Conservation (phyloP, 2,888 invertebrate genomes). For the Eupsilia transversa region DNA sequence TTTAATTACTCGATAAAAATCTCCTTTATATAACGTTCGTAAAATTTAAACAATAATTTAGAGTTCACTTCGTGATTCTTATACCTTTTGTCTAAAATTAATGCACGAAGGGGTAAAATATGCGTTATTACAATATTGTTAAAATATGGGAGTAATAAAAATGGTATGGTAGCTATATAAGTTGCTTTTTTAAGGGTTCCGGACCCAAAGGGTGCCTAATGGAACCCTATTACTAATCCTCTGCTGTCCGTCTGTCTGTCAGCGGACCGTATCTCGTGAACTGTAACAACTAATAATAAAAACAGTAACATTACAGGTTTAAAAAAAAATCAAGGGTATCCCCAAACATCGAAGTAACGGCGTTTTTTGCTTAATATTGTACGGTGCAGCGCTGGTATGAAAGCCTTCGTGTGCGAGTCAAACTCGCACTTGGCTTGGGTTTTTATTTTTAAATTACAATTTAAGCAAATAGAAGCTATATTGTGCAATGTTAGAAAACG, state of each 20-base stretch:
- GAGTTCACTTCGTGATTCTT: constrained; percentile 40
- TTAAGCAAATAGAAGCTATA: constrained; percentile 1
- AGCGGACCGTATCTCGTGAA: too few relatives aligned
- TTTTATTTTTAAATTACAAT: neutral
- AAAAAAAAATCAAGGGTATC: too few relatives aligned
- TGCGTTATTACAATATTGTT: neutral
- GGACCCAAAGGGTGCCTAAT: too few relatives aligned
- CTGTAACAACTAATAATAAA: neutral
- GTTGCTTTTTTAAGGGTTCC: too few relatives aligned
- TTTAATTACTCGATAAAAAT: constrained; percentile 44
- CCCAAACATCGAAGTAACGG: too few relatives aligned
- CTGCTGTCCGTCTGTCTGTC: too few relatives aligned
- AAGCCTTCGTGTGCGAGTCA: too few relatives aligned
- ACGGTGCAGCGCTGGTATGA: too few relatives aligned
- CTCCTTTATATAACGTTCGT: constrained; percentile 34
- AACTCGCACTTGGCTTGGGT: too few relatives aligned
- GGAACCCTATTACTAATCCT: too few relatives aligned
- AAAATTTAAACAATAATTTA: constrained; percentile 39
- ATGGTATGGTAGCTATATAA: neutral
- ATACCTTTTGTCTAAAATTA: constrained; percentile 27
- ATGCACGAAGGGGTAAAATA: constrained; percentile 5
- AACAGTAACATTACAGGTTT: too few relatives aligned
- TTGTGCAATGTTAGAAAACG: constrained; percentile 3
- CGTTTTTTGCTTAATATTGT: too few relatives aligned
- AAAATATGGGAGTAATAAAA: constrained; percentile 5